A percentile compares a stretch with the other conserved stretches of the same genome.
Conservation (phyloP, 2,888 invertebrate species). For the Stegana nigrithorax region DNA sequence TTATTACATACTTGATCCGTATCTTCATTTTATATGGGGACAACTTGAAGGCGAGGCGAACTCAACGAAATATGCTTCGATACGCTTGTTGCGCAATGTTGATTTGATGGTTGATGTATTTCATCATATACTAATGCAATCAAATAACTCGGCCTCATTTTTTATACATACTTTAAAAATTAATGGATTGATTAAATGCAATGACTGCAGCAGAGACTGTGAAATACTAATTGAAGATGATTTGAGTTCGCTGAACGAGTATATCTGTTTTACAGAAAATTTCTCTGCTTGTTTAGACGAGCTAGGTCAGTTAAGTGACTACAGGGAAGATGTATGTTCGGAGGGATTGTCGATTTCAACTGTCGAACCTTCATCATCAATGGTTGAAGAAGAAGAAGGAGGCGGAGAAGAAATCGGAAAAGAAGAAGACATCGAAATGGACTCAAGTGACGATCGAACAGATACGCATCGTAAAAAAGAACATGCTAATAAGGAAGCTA, state of each 20-base stretch:
- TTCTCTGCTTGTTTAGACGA: neutral
- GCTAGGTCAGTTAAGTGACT: neutral
- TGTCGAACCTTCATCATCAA: neutral
- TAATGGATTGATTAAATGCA: neutral
- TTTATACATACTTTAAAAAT: conserved; percentile 51
- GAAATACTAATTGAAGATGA: neutral
- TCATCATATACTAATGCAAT: conserved; percentile 58
- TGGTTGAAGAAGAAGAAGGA: conserved; percentile 7
- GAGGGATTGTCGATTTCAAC: neutral
- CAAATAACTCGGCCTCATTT: conserved; percentile 56
- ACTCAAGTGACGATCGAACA: neutral
- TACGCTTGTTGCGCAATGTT: conserved; percentile 62
- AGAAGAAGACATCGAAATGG: conserved; percentile 37
- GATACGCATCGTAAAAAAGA: neutral
- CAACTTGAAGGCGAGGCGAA: conserved; percentile 40
- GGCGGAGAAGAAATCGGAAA: neutral
- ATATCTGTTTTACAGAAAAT: neutral
- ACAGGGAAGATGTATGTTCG: neutral
- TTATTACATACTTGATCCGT: conserved; percentile 65
- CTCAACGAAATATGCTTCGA: conserved; percentile 48
- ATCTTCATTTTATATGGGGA: conserved; percentile 58
- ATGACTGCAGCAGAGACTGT: neutral
- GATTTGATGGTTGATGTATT: conserved; percentile 57
- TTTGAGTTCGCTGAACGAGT: neutral
- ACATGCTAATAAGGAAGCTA: neutral